Evolutionary conservation across 2,113 vertebrate species (phyloP).

Genomic region (Dasyornis broadbenti): DNA sequence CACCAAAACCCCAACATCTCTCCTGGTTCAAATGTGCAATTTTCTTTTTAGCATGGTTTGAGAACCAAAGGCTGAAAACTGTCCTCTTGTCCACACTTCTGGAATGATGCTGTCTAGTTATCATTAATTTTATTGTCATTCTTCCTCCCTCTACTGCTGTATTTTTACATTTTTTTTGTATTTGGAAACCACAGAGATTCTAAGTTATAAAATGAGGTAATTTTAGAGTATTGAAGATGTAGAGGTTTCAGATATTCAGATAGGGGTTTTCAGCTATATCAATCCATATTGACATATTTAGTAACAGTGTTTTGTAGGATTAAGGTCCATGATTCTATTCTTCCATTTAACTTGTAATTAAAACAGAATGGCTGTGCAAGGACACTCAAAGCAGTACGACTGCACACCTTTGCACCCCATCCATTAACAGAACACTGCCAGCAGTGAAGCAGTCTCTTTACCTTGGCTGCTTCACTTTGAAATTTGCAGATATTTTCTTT

Average conservation of each 20-base stretch:
- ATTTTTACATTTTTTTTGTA: not conserved
- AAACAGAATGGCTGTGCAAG: not conserved
- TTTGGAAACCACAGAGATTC: not conserved
- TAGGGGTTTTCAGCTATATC: no score
- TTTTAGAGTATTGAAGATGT: not conserved
- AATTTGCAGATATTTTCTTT: not conserved
- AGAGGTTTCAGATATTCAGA: no score
- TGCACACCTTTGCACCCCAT: not conserved
- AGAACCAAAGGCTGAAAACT: not conserved
- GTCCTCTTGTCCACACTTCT: not conserved
- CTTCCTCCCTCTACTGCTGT: not conserved
- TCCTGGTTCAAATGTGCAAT: not conserved
- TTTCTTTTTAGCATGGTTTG: not conserved
- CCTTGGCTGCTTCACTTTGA: not conserved
- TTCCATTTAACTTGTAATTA: not conserved
- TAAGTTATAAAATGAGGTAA: not conserved
- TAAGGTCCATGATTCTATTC: not conserved
- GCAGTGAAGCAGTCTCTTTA: not conserved
- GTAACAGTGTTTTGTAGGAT: not conserved
- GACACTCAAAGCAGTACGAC: not conserved
- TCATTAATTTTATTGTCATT: slow-evolving; percentile 12
- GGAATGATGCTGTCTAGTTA: not conserved
- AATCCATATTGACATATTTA: not conserved
- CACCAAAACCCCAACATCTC: not conserved
- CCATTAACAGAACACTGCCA: not conserved